These are phyloP conservation scores for Megaceryle maxima DNA, from an alignment of 2,113 vertebrate genomes.

Conservation along the genomic window DNA sequence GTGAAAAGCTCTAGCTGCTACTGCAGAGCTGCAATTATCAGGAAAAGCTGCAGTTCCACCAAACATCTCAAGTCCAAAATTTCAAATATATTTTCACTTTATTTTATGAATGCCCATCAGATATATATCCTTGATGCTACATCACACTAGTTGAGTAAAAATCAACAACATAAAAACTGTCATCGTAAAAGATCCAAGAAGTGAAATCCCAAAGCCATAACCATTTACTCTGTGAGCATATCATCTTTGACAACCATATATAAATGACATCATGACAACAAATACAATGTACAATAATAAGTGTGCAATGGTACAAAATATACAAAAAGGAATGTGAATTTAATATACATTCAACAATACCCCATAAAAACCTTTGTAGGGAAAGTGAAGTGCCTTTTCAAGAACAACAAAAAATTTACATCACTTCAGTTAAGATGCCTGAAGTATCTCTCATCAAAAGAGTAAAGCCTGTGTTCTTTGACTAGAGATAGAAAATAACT, in stretches of 20 bases:
- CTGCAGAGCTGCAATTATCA: background rate
- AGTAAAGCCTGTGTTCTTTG: background rate
- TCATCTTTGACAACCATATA: constrained; percentile 39
- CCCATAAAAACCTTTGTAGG: constrained; percentile 49
- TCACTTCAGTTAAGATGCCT: constrained; percentile 1
- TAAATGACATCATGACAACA: constrained; percentile 50
- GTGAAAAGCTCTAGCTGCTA: background rate
- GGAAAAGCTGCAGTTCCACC: background rate
- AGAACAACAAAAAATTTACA: constrained; percentile 47
- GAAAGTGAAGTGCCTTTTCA: constrained; percentile 48
- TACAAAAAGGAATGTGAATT: constrained; percentile 63
- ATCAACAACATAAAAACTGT: constrained; percentile 52
- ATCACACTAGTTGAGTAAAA: constrained; percentile 57
- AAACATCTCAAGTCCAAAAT: background rate
- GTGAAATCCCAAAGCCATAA: constrained; percentile 51
- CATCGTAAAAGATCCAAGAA: constrained; percentile 58
- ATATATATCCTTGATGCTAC: constrained; percentile 41
- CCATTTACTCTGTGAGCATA: constrained; percentile 47
- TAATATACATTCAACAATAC: constrained; percentile 60
- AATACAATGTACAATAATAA: constrained; percentile 45
- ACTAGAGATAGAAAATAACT: constrained; percentile 28
- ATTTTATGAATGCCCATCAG: constrained; percentile 61
- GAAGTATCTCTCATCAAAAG: constrained; percentile 25
- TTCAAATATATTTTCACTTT: constrained; percentile 63
- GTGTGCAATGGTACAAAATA: constrained; percentile 60